These are phyloP conservation scores for Pollenia angustigena DNA, from an alignment of 2,888 invertebrate genomes.

Conservation along the genomic window DNA sequence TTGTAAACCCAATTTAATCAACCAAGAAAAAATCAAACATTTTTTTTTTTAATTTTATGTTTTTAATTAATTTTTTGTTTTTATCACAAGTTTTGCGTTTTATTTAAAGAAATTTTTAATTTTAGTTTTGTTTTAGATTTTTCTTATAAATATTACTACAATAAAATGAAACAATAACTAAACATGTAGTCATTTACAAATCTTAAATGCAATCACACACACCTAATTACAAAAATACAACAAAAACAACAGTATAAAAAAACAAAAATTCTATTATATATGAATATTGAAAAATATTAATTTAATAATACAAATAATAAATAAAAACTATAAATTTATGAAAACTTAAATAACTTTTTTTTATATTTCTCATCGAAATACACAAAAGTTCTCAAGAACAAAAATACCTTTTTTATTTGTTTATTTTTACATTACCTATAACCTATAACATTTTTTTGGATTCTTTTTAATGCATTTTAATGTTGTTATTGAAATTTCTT, in stretches of 20 bases:
- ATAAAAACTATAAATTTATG: conserved; percentile 53
- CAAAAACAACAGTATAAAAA: conserved; percentile 43
- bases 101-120: conserved; percentile 20
- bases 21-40: conserved; percentile 24
- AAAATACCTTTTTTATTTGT: too few relatives aligned
- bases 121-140: background rate
- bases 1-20: background rate
- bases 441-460: too few relatives aligned
- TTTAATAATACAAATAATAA: conserved; percentile 56
- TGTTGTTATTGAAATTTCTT: too few relatives aligned
- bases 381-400: too few relatives aligned
- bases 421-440: too few relatives aligned
- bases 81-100: conserved; percentile 14
- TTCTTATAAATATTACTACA: conserved; percentile 13
- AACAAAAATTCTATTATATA: conserved; percentile 51
- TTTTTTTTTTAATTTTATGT: conserved; percentile 27
- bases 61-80: conserved; percentile 22
- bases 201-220: conserved; percentile 47
- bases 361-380: background rate
- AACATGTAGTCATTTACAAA: conserved; percentile 48
- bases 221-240: conserved; percentile 49
- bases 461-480: too few relatives aligned
- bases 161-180: conserved; percentile 53
- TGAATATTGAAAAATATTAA: conserved; percentile 54
- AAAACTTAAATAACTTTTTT: background rate